Percentiles rank a stretch among this genome's conserved stretches.
phyloP scores from a whole-genome alignment of 2,888 invertebrate species.

The Megaustenia siamemsis region DNA sequence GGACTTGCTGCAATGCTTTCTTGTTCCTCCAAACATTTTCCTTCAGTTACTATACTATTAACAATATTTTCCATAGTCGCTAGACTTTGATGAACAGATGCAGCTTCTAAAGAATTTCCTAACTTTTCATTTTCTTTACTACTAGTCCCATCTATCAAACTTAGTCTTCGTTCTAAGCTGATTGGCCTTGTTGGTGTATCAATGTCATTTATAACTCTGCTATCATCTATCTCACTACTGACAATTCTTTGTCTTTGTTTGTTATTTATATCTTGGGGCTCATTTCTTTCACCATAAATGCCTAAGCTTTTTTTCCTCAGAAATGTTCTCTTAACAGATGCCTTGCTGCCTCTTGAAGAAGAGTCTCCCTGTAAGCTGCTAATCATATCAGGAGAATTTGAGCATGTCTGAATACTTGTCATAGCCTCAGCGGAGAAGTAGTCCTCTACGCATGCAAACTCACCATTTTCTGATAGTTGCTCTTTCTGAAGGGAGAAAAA shows the following conservation, averaged over 20 bases:
- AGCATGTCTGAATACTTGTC: not conserved
- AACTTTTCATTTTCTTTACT: not conserved
- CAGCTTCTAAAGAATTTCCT: not conserved
- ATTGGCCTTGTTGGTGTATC: conserved; percentile 8
- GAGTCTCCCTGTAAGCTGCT: conserved; percentile 37
- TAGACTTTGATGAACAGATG: conserved; percentile 5
- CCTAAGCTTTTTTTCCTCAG: not conserved
- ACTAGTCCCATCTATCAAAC: not conserved
- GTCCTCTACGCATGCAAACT: conserved; percentile 41
- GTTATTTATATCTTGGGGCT: not conserved
- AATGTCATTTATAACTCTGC: not conserved
- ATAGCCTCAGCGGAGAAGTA: conserved; percentile 18
- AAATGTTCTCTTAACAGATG: conserved; percentile 17
- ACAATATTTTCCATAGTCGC: conserved; percentile 49
- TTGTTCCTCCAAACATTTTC: conserved; percentile 22
- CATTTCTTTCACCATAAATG: not conserved
- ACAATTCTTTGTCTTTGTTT: not conserved
- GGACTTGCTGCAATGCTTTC: not conserved
- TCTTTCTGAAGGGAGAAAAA: not conserved
- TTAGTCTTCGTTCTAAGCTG: not conserved
- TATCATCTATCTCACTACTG: not conserved
- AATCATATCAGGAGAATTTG: conserved; percentile 32
- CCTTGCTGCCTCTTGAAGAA: conserved; percentile 29
- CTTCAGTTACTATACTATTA: conserved; percentile 47
- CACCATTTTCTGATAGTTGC: not conserved